Base-by-base conservation (phyloP, 1,140 invertebrate genomes). In the Euborellia annulipes region DNA sequence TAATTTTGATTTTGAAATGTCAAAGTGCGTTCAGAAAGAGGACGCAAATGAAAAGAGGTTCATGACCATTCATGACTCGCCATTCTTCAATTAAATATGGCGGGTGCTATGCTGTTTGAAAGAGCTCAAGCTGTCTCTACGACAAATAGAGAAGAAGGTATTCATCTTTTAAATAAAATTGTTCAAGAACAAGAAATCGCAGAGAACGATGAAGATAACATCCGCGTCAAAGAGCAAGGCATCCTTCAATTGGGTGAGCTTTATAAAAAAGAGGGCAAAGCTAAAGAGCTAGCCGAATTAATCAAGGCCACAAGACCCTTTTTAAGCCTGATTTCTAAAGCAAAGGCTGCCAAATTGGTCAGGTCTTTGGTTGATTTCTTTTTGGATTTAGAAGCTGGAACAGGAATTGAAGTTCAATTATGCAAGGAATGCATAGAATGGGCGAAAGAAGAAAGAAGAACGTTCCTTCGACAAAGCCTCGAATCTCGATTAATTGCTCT, bases 381-480 rank as follows among this genome's bases (percentile, higher is more conserved):
- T 65, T 68, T 99, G 38, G 93, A 97, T 64, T 77, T 98, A 62
- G 90, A 96, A 65, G 88, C 85, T 50, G 82, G 79, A 27, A 92
- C 87, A 52, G 91, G 90, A 21, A 85, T 88, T 46, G 91, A 88
- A 71, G 72, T 78, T 47, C 83, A 90, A 62, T 67, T 91, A 30
- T 88, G 82, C 61, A 84, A 91, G 68, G 94, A 99, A 67, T 97
- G 92, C 67, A 99, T 99, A 69, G 87, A 95, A 69, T 98, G 95
- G 95, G 93, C 96, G 16, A 94, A 95, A 63, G 82, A 92, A 62
- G 94, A 99, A 61, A 85, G 91, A 49, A 76, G 94, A 52, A 96
- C 90, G 14, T 98, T 98, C 66, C 68, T 98, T 17, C 72, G 95
- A 56, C 96, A 99, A 64, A 90, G 90, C 8, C 64, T 99, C 51